A percentile compares a stretch with the other conserved stretches of the same genome.
phyloP scores from a whole-genome alignment of 2,888 invertebrate genomes.

The Periphyllus acericola region DNA sequence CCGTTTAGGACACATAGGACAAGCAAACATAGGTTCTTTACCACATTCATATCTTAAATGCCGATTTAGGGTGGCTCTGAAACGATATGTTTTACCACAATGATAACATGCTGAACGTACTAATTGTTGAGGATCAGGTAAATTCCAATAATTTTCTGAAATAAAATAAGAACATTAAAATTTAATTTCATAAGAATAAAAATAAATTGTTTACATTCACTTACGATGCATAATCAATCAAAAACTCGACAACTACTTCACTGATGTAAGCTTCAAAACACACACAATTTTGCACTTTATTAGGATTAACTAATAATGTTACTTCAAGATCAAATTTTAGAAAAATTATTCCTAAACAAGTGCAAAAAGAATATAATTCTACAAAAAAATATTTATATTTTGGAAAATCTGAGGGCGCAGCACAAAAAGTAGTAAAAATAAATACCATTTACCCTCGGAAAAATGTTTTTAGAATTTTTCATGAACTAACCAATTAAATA shows the following conservation, averaged over 20 bases:
- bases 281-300: constrained; percentile 51
- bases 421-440: background rate
- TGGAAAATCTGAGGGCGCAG: constrained; percentile 20
- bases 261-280: constrained; percentile 54
- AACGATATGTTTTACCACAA: constrained; percentile 69
- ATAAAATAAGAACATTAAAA: constrained; percentile 35
- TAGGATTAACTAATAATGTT: constrained; percentile 34
- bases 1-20: constrained; percentile 66
- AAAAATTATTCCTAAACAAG: constrained; percentile 26
- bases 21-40: constrained; percentile 79
- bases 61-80: constrained; percentile 72
- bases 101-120: constrained; percentile 61
- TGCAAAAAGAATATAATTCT: constrained; percentile 48
- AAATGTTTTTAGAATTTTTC: background rate
- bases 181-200: background rate
- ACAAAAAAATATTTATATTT: constrained; percentile 9
- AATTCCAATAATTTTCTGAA: constrained; percentile 58
- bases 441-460: background rate
- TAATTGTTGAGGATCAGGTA: constrained; percentile 58
- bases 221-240: constrained; percentile 53
- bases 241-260: constrained; percentile 58
- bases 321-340: background rate
- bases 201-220: constrained; percentile 26
- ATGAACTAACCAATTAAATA: background rate
- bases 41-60: constrained; percentile 67